These are phyloP conservation scores for Macropus fuliginosus DNA, from an alignment of 2,797 vertebrate genomes.

Conservation along the genomic window DNA sequence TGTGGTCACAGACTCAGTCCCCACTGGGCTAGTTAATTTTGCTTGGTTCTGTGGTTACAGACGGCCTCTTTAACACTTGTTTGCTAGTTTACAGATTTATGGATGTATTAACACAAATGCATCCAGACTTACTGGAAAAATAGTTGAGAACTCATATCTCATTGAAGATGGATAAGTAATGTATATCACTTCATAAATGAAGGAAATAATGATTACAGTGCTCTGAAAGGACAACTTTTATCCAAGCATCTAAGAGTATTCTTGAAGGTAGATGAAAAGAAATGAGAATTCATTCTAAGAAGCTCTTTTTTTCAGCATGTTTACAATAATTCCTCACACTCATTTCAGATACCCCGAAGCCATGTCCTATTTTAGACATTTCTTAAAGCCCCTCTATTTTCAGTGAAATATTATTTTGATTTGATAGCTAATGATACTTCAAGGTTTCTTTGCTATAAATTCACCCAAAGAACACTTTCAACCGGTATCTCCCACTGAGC, in stretches of 20 bases:
- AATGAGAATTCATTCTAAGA: conserved; percentile 43
- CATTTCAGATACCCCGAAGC: conserved; percentile 53
- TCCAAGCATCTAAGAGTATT: background rate
- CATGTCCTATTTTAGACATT: conserved; percentile 44
- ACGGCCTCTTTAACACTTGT: background rate
- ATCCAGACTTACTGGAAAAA: background rate
- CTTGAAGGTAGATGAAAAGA: conserved; percentile 40
- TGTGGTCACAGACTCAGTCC: background rate
- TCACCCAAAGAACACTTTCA: conserved; percentile 56
- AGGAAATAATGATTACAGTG: background rate
- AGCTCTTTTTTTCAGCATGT: conserved; percentile 45
- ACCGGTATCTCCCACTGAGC: conserved; percentile 60
- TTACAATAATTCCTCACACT: conserved; percentile 45
- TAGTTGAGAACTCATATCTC: background rate
- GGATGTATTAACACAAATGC: background rate
- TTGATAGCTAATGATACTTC: conserved; percentile 63
- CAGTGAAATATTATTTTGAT: conserved; percentile 69
- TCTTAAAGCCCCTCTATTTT: conserved; percentile 56
- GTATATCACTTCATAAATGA: background rate
- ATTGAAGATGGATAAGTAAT: background rate
- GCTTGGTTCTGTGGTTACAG: background rate
- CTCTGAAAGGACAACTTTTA: background rate
- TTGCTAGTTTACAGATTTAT: background rate
- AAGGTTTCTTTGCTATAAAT: conserved; percentile 69
- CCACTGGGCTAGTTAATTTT: background rate